Base-by-base conservation (phyloP, 2,888 invertebrate species). In the Mamestra brassicae region DNA sequence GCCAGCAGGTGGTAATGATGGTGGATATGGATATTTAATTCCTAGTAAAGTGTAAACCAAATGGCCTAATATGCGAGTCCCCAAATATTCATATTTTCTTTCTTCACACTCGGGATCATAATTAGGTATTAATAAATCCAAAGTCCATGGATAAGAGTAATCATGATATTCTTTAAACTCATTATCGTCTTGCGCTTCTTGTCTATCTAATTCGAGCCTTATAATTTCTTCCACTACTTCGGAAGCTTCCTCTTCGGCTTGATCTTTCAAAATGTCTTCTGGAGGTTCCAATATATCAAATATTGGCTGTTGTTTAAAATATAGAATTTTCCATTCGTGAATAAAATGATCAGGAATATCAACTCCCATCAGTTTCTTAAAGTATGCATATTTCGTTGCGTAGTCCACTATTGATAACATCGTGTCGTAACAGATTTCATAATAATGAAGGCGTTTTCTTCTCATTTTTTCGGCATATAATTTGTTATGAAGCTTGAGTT, bases 101-200 rank as follows among this genome's bases (percentile, higher is more conserved):
- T 97, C 96, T 78, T 95, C 95, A 15, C 93, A 93, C 71, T 96
- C 94, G 0, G 93, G 88, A 62, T 95, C 93, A 83, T 93, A 94
- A 80, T 96, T 94, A 6, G 95, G 94, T 70, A 95, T 88, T 57
- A 97, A 92, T 62, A 93, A 90, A 71, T 97, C 93, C 70, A 97
- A 89, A 66, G 89, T 90, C 97, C 97, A 98, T 0, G 97, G 97
- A 78, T 95, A 92, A 15, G 91, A 90, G 76, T 96, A 95, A 76
- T 96, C 91, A 68, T 97, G 94, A 90, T 98, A 98, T 81, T 97
- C 97, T 45, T 94, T 89, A 81, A 97, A 97, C 85, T 97, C 97
- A 55, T 90, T 90, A 63, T 97, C 95, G 90, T 97, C 97, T 62
- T 97, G 87, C 17, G 93, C 91, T 78, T 97, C 95, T 88, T 97